Percentiles rank a stretch among this genome's conserved stretches.
Evolutionary conservation across 2,888 invertebrate genomes (phyloP).

Genomic region (Orchestes rusci): DNA sequence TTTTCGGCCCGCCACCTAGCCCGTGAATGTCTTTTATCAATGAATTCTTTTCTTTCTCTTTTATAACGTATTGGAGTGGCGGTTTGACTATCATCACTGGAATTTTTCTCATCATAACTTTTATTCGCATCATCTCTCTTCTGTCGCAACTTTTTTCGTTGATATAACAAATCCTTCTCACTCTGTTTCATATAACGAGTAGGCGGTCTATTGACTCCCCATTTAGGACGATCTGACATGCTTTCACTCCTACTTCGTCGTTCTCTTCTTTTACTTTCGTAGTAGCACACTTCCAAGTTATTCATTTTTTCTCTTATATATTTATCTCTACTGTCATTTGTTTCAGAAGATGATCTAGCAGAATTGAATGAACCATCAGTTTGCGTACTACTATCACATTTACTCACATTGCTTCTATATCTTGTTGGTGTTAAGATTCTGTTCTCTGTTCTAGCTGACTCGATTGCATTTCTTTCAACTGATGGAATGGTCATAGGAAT

Average conservation of each 20-base stretch:
- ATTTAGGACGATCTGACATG: conserved; percentile 61
- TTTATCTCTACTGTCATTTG: conserved; percentile 35
- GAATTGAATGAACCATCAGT: conserved; percentile 46
- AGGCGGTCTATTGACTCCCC: conserved; percentile 70
- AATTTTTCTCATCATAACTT: conserved; percentile 46
- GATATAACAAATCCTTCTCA: conserved; percentile 81
- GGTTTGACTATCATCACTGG: conserved; percentile 56
- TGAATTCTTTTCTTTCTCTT: conserved; percentile 43
- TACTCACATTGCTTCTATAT: conserved; percentile 45
- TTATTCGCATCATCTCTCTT: conserved; percentile 49
- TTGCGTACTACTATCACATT: conserved; percentile 62
- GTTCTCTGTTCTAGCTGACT: conserved; percentile 42
- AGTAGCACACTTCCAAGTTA: conserved; percentile 48
- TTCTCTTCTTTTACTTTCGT: conserved; percentile 50
- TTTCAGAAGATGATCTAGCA: conserved; percentile 20
- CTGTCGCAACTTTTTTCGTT: conserved; percentile 60
- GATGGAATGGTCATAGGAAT: conserved; percentile 33
- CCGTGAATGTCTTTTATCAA: conserved; percentile 42
- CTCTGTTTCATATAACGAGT: conserved; percentile 84
- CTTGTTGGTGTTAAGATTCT: conserved; percentile 54
- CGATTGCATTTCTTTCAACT: conserved; percentile 25
- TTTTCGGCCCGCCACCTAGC: conserved; percentile 45
- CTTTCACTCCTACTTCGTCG: conserved; percentile 51
- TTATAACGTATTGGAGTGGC: conserved; percentile 46
- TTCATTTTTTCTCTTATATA: conserved; percentile 38